Percentiles rank a stretch among this genome's conserved stretches.
Conservation (phyloP, 2,888 invertebrate genomes). For the Sinelater perroti region DNA sequence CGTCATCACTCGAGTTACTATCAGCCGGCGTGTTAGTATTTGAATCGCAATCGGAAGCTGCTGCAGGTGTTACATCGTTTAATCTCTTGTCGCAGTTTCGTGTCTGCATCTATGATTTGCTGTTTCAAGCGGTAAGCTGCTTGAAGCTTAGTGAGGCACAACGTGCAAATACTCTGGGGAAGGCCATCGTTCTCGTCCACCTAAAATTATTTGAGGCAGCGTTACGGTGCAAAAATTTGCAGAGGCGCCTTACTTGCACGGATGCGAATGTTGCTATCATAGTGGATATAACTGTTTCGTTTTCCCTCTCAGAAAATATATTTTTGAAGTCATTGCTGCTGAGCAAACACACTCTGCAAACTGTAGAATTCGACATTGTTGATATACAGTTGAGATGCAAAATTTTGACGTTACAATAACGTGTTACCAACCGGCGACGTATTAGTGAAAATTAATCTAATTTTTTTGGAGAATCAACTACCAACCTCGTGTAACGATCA, state of each 20-base stretch:
- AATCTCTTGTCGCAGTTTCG: slow-evolving; percentile 9
- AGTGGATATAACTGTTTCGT: slow-evolving; percentile 8
- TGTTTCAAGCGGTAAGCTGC: slow-evolving; percentile 13
- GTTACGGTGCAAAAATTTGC: neutral
- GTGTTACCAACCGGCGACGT: too few species aligned
- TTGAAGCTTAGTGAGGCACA: slow-evolving; percentile 15
- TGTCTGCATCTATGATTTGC: slow-evolving; percentile 29
- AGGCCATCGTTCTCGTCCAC: slow-evolving; percentile 17
- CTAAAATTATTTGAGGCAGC: slow-evolving; percentile 20
- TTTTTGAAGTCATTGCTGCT: slow-evolving; percentile 11
- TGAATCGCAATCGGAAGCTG: neutral
- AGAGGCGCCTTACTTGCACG: neutral
- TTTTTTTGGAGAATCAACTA: too few species aligned
- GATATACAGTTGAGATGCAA: too few species aligned
- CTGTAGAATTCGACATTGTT: too few species aligned
- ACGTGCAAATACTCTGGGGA: slow-evolving; percentile 21
- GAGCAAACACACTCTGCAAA: slow-evolving; percentile 27
- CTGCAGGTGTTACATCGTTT: neutral
- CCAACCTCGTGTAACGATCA: too few species aligned
- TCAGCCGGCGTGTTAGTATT: neutral
- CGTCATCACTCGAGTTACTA: neutral
- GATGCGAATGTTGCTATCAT: slow-evolving; percentile 20
- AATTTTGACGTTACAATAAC: too few species aligned
- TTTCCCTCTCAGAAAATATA: slow-evolving; percentile 22
- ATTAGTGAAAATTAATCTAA: too few species aligned